A percentile compares a stretch with the other conserved stretches of the same genome.
Evolutionary conservation across 64 coral and sea anemone species (phyloP).

Genomic region (Exaiptasia diaphana): DNA sequence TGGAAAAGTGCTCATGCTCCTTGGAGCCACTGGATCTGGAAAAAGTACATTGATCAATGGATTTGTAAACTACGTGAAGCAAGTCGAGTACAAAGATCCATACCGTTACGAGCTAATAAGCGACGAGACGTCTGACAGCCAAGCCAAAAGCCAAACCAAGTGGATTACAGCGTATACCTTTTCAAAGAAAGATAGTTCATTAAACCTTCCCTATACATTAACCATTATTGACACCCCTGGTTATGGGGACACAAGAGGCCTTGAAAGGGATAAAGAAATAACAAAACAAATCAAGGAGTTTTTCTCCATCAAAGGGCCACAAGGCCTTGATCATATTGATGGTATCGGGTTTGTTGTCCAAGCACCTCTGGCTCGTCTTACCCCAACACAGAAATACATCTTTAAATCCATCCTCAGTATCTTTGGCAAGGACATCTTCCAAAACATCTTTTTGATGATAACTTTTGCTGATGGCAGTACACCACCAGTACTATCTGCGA

Average conservation of each 20-base stretch:
- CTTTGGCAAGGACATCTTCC: conserved; percentile 29
- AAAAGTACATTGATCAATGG: conserved; percentile 43
- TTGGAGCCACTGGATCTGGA: conserved; percentile 16
- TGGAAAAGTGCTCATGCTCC: not conserved
- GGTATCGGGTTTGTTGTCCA: conserved; percentile 35
- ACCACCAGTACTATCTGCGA: conserved; percentile 24
- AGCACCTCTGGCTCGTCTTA: conserved; percentile 9
- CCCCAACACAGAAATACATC: conserved; percentile 22
- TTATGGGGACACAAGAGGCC: conserved; percentile 8
- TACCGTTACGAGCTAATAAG: conserved; percentile 7
- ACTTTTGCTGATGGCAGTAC: conserved; percentile 38
- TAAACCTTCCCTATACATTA: not conserved
- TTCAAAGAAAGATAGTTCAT: not conserved
- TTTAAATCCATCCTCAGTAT: conserved; percentile 39
- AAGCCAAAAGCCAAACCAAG: conserved; percentile 19
- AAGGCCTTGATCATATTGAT: conserved; percentile 21
- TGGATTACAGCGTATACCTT: conserved; percentile 40
- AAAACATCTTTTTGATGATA: conserved; percentile 47
- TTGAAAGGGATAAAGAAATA: conserved; percentile 10
- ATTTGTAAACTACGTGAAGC: conserved; percentile 15
- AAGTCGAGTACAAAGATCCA: conserved; percentile 2
- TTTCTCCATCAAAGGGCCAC: not conserved
- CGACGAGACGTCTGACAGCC: not conserved
- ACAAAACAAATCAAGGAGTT: conserved; percentile 23
- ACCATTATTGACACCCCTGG: conserved; percentile 33